Conservation (phyloP, 2,797 vertebrate species). For the Chelon auratus region DNA sequence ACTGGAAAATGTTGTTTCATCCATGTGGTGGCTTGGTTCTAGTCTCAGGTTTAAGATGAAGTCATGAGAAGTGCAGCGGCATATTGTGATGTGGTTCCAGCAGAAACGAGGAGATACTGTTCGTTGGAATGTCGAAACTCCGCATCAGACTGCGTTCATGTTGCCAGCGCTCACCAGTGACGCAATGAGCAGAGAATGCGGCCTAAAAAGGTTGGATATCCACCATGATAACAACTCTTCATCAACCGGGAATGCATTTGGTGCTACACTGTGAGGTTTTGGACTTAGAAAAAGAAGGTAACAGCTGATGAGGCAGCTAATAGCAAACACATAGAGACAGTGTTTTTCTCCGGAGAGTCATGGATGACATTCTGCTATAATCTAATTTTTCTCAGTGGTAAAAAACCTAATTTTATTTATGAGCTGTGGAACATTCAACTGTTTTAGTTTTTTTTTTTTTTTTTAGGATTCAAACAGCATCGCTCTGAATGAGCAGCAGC, state of each 20-base stretch:
- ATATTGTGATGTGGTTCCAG: constrained; percentile 39
- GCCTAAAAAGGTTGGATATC: too few relatives aligned
- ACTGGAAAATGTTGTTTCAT: constrained; percentile 60
- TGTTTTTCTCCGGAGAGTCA: too few relatives aligned
- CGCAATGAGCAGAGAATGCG: background rate
- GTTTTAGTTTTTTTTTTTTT: too few relatives aligned
- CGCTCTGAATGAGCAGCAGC: too few relatives aligned
- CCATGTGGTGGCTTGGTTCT: constrained; percentile 12
- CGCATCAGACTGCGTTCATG: constrained; percentile 21
- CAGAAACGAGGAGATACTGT: constrained; percentile 40
- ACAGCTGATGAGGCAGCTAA: too few relatives aligned
- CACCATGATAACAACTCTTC: too few relatives aligned
- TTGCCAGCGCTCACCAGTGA: constrained; percentile 34
- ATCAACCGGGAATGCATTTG: background rate
- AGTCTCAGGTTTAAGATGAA: constrained; percentile 38
- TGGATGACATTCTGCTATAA: too few relatives aligned
- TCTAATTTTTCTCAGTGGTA: too few relatives aligned
- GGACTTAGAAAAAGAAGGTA: background rate
- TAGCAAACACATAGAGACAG: too few relatives aligned
- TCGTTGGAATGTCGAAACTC: constrained; percentile 42
- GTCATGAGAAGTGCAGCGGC: constrained; percentile 51
- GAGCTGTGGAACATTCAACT: too few relatives aligned
- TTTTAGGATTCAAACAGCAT: too few relatives aligned
- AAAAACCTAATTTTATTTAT: too few relatives aligned
- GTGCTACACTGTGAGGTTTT: background rate